Base-by-base conservation (phyloP, 2,888 invertebrate genomes). In the Rhorus exstirpatorius region DNA sequence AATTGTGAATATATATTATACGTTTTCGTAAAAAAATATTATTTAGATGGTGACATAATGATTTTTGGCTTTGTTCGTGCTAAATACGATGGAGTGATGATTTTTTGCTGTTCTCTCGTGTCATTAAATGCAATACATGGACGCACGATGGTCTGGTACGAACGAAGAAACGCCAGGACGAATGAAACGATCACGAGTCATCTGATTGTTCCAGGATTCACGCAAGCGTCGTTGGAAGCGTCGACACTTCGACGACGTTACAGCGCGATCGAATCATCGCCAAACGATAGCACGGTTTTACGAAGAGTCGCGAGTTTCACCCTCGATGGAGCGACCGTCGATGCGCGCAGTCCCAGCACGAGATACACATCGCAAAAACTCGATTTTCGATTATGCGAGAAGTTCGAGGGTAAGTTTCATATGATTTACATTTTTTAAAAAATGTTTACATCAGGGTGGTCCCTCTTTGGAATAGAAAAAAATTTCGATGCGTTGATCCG, bases 241-340 rank as follows among this genome's bases (percentile, higher is more conserved):
- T 77, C 67, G 60, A 7, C 49, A 12, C 35, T 53, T 14, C 79
- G 71, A 12, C 86, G 92, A 60, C 87, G 93, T 31, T 94, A 94
- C 88, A 95, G 95, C 84, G 90, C 94, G 14, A 94, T 94, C 88
- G 95, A 95, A 86, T 91, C 93, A 31, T 91, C 92, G 3, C 91
- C 93, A 1, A 85, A 93, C 85, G 96, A 96, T 84, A 95, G 95
- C 86, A 96, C 96, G 91, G 97, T 97, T 55, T 94, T 98, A 70
- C 95, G 97, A 87, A 97, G 97, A 93, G 97, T 97, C 53, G 97
- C 97, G 61, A 97, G 97, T 68, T 95, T 97, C 85, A 97, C 97
- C 67, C 94, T 97, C 87, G 97, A 96, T 88, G 95, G 96, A 89
- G 95, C 95, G 89, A 95, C 95, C 0, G 89, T 94, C 78, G 97